A percentile compares a stretch with the other conserved stretches of the same genome.
Evolutionary conservation across 2,888 invertebrate species (phyloP).

Genomic region (Plebejus melissa): DNA sequence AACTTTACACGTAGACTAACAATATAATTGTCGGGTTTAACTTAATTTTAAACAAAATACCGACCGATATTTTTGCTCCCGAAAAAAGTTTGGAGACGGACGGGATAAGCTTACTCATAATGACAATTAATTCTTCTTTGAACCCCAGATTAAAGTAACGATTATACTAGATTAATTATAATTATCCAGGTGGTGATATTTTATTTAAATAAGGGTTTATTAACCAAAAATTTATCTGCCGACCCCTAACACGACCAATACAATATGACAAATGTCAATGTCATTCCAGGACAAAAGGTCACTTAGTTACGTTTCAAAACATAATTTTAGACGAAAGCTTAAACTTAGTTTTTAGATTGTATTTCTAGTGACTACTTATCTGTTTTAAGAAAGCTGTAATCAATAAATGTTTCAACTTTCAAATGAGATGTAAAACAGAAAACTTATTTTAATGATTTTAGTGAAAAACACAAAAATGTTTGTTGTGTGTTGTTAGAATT

Average conservation of each 20-base stretch:
- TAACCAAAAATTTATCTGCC: conserved; percentile 31
- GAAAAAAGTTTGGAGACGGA: conserved; percentile 58
- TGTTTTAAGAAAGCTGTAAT: no score
- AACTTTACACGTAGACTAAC: not conserved
- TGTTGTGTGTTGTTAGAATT: no score
- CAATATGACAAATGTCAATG: conserved; percentile 31
- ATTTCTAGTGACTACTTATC: no score
- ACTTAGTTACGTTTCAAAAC: conserved; percentile 33
- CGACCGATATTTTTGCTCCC: conserved; percentile 56
- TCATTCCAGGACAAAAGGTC: conserved; percentile 37
- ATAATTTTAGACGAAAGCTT: not conserved
- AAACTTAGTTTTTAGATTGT: no score
- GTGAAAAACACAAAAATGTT: no score
- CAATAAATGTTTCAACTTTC: no score
- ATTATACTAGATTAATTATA: conserved; percentile 24
- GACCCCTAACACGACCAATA: conserved; percentile 32
- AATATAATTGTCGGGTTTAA: conserved; percentile 18
- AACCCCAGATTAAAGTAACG: conserved; percentile 62
- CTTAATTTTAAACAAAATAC: conserved; percentile 39
- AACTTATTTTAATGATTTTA: no score
- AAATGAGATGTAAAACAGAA: no score
- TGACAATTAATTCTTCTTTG: conserved; percentile 50
- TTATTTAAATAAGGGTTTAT: not conserved
- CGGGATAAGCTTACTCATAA: conserved; percentile 69
- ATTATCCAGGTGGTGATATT: not conserved